These are phyloP conservation scores for Python bivittatus DNA, from an alignment of 2,113 vertebrate species.

Conservation along the genomic window DNA sequence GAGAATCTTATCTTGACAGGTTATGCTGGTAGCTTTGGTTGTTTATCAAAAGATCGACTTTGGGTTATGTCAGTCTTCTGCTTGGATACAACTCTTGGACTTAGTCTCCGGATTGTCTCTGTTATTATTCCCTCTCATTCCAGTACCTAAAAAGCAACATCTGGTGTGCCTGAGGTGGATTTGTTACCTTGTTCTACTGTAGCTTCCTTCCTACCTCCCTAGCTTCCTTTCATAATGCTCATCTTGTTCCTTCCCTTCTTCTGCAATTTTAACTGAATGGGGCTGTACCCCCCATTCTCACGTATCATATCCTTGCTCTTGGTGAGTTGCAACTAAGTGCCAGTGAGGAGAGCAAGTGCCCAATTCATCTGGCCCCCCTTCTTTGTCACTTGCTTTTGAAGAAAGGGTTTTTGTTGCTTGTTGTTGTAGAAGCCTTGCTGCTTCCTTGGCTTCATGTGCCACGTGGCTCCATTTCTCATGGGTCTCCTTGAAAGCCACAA, in stretches of 20 bases:
- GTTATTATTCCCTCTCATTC: rapidly evolving
- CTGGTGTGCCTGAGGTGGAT: neutral
- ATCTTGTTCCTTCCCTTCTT: neutral
- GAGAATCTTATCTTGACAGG: too few species aligned
- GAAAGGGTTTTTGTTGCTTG: neutral
- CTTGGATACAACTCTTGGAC: neutral
- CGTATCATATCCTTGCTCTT: neutral
- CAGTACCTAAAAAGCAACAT: neutral
- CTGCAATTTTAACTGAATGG: neutral
- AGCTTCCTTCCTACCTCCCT: neutral
- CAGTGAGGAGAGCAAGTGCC: rapidly evolving
- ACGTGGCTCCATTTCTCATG: neutral
- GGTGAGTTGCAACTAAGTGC: neutral
- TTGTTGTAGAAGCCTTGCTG: neutral
- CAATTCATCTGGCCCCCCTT: neutral
- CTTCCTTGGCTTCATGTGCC: neutral
- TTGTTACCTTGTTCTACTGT: neutral
- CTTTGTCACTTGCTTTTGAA: conserved; percentile 4
- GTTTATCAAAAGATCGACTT: neutral
- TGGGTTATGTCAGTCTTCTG: too few species aligned
- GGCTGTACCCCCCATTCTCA: neutral
- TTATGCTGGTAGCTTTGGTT: neutral
- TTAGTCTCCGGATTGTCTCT: neutral
- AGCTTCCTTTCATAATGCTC: neutral
- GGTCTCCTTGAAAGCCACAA: conserved; percentile 51